Conservation (phyloP, 2,797 vertebrate genomes). For the Microchirus variegatus region DNA sequence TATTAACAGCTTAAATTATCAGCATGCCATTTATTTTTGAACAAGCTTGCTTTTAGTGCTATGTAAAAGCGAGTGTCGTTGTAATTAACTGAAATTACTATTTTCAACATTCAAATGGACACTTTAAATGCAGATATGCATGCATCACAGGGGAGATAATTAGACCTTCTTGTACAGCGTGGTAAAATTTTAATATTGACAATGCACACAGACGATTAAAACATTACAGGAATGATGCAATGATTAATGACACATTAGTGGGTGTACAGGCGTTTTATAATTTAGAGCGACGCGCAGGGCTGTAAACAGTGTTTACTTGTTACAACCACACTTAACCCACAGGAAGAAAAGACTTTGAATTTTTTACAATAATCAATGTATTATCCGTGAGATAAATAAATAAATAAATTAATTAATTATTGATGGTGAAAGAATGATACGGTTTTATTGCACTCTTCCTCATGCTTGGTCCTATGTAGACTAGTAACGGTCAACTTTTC, state of each 20-base stretch:
- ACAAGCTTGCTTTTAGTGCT: neutral
- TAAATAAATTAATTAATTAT: too few relatives aligned
- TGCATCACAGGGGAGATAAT: constrained; percentile 26
- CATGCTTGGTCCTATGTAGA: too few relatives aligned
- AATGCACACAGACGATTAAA: constrained; percentile 13
- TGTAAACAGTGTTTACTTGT: too few relatives aligned
- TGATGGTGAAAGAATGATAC: too few relatives aligned
- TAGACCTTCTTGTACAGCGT: neutral
- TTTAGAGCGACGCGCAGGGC: too few relatives aligned
- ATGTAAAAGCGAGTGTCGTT: constrained; percentile 1
- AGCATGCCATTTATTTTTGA: neutral
- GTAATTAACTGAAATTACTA: constrained; percentile 15
- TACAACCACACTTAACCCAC: too few relatives aligned
- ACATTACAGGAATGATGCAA: neutral
- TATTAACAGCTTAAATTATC: neutral
- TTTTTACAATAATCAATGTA: too few relatives aligned
- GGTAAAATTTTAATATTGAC: constrained; percentile 6
- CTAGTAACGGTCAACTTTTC: too few relatives aligned
- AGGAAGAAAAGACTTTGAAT: too few relatives aligned
- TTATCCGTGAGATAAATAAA: too few relatives aligned
- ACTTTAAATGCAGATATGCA: constrained; percentile 24
- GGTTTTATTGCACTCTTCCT: too few relatives aligned
- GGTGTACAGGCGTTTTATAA: neutral
- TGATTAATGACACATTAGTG: neutral
- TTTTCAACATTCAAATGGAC: constrained; percentile 24